Conservation (phyloP, 2,888 invertebrate genomes). For the Synergus japonicus region DNA sequence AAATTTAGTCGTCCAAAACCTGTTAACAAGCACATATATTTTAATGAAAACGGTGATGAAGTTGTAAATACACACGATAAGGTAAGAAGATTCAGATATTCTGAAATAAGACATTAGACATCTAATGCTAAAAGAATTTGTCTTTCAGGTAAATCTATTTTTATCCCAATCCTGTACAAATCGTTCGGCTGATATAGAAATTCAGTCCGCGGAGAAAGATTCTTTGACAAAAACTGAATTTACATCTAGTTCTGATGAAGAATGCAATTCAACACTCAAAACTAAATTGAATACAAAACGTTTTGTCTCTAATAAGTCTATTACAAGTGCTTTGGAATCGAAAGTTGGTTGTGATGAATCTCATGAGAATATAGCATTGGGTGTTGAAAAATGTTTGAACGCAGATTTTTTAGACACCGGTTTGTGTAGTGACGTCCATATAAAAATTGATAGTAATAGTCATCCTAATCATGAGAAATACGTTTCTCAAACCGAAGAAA, state of each 20-base stretch:
- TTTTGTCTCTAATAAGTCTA: slow-evolving; percentile 66
- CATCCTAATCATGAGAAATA: slow-evolving; percentile 3
- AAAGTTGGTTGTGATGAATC: slow-evolving; percentile 48
- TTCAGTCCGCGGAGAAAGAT: slow-evolving; percentile 67
- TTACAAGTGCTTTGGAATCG: slow-evolving; percentile 64
- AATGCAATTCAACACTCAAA: slow-evolving; percentile 67
- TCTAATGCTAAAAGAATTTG: background rate
- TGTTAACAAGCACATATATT: slow-evolving; percentile 81
- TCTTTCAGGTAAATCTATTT: slow-evolving; percentile 66
- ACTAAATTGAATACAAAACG: slow-evolving; percentile 67
- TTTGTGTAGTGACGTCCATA: background rate
- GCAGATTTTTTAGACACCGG: background rate
- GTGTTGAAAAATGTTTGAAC: background rate
- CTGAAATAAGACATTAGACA: background rate
- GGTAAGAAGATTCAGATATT: slow-evolving; percentile 57
- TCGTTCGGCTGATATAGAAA: slow-evolving; percentile 57
- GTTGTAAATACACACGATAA: slow-evolving; percentile 75
- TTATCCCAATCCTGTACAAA: slow-evolving; percentile 65
- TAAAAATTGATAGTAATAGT: background rate
- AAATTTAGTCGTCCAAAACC: slow-evolving; percentile 76
- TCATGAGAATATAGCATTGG: slow-evolving; percentile 14
- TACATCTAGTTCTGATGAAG: slow-evolving; percentile 74
- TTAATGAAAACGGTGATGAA: slow-evolving; percentile 84
- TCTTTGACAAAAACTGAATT: slow-evolving; percentile 69
- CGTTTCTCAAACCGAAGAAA: slow-evolving; percentile 56